Conservation (phyloP, 1,140 invertebrate genomes). For the Lucilia sericata region DNA sequence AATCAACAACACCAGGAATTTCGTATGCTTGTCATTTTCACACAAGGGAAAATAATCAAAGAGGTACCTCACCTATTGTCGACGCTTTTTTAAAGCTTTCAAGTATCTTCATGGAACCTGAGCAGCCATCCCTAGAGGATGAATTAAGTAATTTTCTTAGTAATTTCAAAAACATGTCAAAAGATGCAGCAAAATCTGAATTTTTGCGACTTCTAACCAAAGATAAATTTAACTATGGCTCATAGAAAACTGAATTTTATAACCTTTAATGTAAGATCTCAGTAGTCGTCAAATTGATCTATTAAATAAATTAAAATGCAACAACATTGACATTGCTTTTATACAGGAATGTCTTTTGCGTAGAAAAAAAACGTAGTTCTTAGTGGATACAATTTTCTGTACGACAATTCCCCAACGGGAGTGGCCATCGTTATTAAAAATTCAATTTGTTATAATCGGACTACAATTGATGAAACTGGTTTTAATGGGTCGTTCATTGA, state of each 20-base stretch:
- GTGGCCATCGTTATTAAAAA: too few species aligned
- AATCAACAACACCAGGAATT: neutral
- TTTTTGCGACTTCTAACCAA: neutral
- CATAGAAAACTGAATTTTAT: neutral
- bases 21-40: neutral
- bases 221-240: neutral
- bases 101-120: neutral
- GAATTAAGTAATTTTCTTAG: neutral
- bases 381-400: too few species aligned
- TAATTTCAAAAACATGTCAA: neutral
- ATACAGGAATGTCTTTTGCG: neutral
- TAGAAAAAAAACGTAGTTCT: neutral
- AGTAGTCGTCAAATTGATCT: neutral
- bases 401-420: too few species aligned
- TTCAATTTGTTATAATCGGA: neutral
- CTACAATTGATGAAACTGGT: neutral
- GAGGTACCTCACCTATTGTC: neutral
- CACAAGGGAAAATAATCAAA: neutral
- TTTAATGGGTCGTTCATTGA: neutral
- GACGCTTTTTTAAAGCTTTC: neutral
- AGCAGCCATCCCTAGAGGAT: neutral
- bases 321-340: neutral
- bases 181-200: slow-evolving; percentile 3
- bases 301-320: neutral
- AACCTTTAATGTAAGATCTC: slow-evolving; percentile 14